A percentile compares a stretch with the other conserved stretches of the same genome.
Conservation (phyloP, 2,797 vertebrate genomes). For the Notoglanidium macrostoma region DNA sequence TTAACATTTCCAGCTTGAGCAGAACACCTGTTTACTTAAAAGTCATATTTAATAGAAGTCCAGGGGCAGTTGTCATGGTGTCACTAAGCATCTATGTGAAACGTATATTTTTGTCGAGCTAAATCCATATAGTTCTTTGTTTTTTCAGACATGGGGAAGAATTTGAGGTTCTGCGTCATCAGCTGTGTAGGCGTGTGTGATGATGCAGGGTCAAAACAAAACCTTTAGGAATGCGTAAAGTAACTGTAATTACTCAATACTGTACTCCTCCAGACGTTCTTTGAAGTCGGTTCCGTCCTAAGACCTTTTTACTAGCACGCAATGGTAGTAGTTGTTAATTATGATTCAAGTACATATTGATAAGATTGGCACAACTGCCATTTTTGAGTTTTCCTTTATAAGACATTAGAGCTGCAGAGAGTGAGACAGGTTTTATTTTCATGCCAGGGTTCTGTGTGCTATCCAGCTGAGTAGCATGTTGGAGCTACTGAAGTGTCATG, state of each 20-base stretch:
- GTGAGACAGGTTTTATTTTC: background rate
- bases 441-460: background rate
- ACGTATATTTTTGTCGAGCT: background rate
- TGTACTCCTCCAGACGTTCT: background rate
- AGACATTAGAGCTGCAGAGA: background rate
- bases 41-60: background rate
- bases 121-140: background rate
- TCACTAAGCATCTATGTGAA: background rate
- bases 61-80: background rate
- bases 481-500: conserved; percentile 1
- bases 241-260: background rate
- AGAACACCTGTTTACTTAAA: background rate
- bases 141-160: background rate
- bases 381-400: background rate
- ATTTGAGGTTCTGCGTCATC: background rate
- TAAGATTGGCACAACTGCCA: background rate
- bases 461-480: background rate
- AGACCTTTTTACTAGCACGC: background rate
- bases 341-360: background rate
- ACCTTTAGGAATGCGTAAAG: background rate
- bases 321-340: background rate
- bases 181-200: background rate
- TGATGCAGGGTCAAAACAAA: background rate
- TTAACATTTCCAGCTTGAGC: background rate
- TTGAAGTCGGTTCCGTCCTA: background rate